These are phyloP conservation scores for Heliangelus exortis DNA, from an alignment of 2,797 vertebrate genomes.

Conservation along the genomic window DNA sequence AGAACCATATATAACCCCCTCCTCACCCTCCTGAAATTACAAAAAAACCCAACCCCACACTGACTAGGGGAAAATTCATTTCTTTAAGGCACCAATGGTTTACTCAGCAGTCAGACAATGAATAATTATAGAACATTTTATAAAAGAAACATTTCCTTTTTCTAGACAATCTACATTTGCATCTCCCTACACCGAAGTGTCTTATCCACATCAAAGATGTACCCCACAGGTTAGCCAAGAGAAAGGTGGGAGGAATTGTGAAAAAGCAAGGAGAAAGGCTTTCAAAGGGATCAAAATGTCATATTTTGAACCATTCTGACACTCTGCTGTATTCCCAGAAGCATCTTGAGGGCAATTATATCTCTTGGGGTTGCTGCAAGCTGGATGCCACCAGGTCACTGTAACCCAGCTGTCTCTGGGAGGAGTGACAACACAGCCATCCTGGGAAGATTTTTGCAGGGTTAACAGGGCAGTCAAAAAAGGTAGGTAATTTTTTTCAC, in stretches of 20 bases:
- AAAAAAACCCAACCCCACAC: rapidly evolving
- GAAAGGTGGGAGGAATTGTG: background rate
- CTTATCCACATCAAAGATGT: background rate
- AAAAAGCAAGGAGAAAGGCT: background rate
- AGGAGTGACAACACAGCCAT: background rate
- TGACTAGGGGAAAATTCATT: background rate
- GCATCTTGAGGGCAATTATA: background rate
- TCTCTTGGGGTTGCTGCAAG: background rate
- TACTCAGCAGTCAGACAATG: background rate
- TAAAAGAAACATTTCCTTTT: background rate
- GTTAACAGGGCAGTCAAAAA: background rate
- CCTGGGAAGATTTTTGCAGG: background rate
- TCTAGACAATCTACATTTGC: background rate
- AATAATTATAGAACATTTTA: background rate
- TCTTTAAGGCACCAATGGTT: background rate
- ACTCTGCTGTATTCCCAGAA: background rate
- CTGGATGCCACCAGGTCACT: background rate
- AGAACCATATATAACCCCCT: background rate
- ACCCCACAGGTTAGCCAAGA: background rate
- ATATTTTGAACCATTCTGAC: background rate
- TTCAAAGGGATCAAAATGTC: background rate
- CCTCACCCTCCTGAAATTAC: background rate
- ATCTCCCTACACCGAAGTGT: background rate
- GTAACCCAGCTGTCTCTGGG: background rate
- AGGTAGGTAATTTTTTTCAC: background rate